Conservation (phyloP, 2,888 invertebrate genomes). For the Seladonia tumulorum region DNA sequence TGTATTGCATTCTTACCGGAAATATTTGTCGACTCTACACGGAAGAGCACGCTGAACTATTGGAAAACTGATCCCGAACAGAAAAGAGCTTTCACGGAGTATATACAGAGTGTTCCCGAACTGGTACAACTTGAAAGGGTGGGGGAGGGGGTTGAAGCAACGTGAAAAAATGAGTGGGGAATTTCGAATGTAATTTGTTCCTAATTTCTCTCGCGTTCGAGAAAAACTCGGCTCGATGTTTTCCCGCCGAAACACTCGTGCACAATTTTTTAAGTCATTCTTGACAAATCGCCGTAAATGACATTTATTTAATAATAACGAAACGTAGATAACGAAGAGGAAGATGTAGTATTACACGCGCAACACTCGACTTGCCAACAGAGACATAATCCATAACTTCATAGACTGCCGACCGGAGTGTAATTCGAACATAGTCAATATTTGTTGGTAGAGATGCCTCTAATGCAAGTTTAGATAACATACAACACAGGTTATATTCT, state of each 20-base stretch:
- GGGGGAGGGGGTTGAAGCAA: not conserved
- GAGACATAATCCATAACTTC: no score
- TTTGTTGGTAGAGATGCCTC: not conserved
- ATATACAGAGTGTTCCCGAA: not conserved
- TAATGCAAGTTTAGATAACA: not conserved
- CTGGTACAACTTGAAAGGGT: not conserved
- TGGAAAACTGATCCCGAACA: conserved; percentile 21
- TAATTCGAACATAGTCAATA: not conserved
- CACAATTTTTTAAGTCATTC: not conserved
- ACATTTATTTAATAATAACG: no score
- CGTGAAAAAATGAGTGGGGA: not conserved
- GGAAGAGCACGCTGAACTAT: conserved; percentile 13
- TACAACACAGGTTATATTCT: not conserved
- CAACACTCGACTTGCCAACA: no score
- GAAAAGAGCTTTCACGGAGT: conserved; percentile 1
- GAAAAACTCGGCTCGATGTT: not conserved
- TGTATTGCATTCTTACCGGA: conserved; percentile 24
- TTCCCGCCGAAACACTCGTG: not conserved
- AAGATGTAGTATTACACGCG: no score
- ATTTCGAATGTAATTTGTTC: conserved; percentile 1
- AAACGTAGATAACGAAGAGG: no score
- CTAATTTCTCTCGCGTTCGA: not conserved
- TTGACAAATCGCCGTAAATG: no score
- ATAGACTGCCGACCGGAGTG: no score
- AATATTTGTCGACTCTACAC: conserved; percentile 25